Percentiles rank a stretch among this genome's conserved stretches.
phyloP scores from a whole-genome alignment of 2,888 invertebrate species.

The Notocelia uddmanniana region DNA sequence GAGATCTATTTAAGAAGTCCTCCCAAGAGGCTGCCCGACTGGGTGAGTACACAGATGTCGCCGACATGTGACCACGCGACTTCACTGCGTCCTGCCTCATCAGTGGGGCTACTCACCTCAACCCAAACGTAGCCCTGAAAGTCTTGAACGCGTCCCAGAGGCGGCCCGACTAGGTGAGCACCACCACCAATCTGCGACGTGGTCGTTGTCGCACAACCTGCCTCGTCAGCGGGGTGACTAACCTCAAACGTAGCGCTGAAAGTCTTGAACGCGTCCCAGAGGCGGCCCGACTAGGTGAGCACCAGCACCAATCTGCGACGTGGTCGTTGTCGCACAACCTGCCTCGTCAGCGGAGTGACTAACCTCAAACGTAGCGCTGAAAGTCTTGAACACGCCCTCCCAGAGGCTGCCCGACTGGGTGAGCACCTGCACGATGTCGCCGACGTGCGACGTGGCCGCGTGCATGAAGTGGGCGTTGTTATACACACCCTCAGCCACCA shows the following conservation, averaged over 20 bases:
- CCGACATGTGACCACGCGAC: no score
- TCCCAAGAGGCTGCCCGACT: conserved; percentile 92
- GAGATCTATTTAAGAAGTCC: conserved; percentile 84
- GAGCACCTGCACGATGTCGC: conserved; percentile 92
- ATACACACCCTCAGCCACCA: conserved; percentile 94
- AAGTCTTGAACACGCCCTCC: conserved; percentile 96
- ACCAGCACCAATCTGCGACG: not conserved
- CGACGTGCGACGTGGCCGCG: conserved; percentile 94
- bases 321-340: not conserved
- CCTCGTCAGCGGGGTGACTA: not conserved
- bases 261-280: conserved; percentile 95
- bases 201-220: conserved; percentile 52
- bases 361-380: conserved; percentile 95
- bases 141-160: conserved; percentile 95
- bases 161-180: conserved; percentile 93
- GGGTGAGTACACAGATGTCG: no score
- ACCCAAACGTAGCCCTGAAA: conserved; percentile 95
- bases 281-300: conserved; percentile 86
- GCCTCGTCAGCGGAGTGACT: conserved; percentile 36
- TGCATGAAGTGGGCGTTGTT: conserved; percentile 96
- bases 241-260: conserved; percentile 94
- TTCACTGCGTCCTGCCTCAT: not conserved
- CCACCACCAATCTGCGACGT: conserved; percentile 94
- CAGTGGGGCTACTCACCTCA: conserved; percentile 85
- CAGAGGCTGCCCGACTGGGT: conserved; percentile 93